phyloP scores from a whole-genome alignment of 2,888 invertebrate species.

The Noctua pronuba region DNA sequence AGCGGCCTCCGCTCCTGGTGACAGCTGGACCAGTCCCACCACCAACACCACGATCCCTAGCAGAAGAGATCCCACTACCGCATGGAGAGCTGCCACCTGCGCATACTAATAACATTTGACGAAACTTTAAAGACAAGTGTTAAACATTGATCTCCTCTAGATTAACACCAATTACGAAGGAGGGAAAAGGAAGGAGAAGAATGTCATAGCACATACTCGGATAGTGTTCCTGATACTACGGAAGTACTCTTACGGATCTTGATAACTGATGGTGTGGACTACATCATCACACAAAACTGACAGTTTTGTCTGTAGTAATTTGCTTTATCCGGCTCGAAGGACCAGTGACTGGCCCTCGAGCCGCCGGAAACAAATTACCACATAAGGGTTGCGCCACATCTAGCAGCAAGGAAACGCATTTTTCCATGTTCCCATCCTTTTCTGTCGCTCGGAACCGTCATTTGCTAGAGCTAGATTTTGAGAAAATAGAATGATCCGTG shows the following conservation, averaged over 20 bases:
- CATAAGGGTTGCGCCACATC: not conserved
- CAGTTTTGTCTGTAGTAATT: not conserved
- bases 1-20: conserved; percentile 94
- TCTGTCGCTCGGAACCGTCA: not conserved
- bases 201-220: conserved; percentile 30
- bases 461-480: not conserved
- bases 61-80: conserved; percentile 93
- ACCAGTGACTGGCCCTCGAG: not conserved
- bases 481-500: conserved; percentile 27
- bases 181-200: conserved; percentile 57
- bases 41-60: conserved; percentile 94
- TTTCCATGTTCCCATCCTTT: no score
- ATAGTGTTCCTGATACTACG: conserved; percentile 39
- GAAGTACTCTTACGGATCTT: conserved; percentile 46
- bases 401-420: no score
- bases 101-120: conserved; percentile 59
- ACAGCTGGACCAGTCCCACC: conserved; percentile 94
- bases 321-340: not conserved
- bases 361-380: not conserved
- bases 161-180: conserved; percentile 54
- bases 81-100: conserved; percentile 93
- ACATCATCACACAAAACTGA: not conserved
- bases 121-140: conserved; percentile 57
- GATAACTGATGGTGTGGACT: not conserved
- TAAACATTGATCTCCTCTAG: conserved; percentile 62